Conservation (phyloP, 23 tunicate species). For the Styela clava region DNA sequence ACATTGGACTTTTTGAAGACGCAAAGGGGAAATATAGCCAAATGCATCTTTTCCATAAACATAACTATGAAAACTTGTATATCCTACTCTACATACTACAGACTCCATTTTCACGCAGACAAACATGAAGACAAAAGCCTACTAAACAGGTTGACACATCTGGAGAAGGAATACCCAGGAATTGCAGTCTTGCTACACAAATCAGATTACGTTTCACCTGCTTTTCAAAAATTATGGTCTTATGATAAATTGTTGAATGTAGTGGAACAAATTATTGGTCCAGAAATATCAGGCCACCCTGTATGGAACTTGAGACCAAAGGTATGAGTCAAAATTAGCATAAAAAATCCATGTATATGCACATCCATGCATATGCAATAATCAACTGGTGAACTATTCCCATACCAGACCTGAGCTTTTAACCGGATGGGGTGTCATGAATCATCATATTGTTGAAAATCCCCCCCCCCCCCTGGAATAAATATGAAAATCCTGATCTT, state of each 20-base stretch:
- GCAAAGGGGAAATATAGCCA: too few species aligned
- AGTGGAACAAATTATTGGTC: slow-evolving; percentile 82
- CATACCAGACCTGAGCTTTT: too few species aligned
- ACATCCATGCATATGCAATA: not conserved
- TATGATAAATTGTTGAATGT: slow-evolving; percentile 81
- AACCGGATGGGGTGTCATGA: too few species aligned
- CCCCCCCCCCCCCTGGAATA: too few species aligned
- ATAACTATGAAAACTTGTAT: too few species aligned
- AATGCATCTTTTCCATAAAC: too few species aligned
- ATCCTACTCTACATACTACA: too few species aligned
- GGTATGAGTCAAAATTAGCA: slow-evolving; percentile 24
- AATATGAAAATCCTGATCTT: too few species aligned
- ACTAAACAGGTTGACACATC: slow-evolving; percentile 44
- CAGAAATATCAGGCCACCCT: slow-evolving; percentile 93
- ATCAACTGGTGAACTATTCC: too few species aligned
- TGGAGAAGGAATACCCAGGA: slow-evolving; percentile 83
- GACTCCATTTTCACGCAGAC: slow-evolving; percentile 27
- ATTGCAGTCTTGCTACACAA: slow-evolving; percentile 70
- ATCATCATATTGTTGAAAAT: too few species aligned
- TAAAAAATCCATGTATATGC: not conserved
- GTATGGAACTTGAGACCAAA: slow-evolving; percentile 90
- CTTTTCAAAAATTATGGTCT: slow-evolving; percentile 64
- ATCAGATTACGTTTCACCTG: slow-evolving; percentile 50
- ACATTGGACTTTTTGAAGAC: too few species aligned
- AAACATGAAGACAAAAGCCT: slow-evolving; percentile 84